phyloP scores from a whole-genome alignment of 2,888 invertebrate genomes.

The Lasius platythorax region DNA sequence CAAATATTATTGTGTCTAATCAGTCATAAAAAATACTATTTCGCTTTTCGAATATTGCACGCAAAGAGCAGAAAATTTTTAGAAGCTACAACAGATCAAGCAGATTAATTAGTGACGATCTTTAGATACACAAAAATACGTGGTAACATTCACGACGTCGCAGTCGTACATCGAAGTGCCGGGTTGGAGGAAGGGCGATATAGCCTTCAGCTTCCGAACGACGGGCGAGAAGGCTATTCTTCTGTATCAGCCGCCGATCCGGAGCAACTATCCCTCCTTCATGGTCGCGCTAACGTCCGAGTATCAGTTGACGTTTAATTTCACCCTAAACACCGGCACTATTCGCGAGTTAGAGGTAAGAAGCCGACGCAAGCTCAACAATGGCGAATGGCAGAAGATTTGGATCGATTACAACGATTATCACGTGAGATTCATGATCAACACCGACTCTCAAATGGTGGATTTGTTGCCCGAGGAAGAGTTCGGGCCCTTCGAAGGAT shows the following conservation, averaged over 20 bases:
- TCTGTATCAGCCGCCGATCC: conserved; percentile 95
- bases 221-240: conserved; percentile 96
- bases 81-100: neutral
- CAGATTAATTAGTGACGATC: neutral
- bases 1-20: neutral
- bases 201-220: conserved; percentile 97
- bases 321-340: conserved; percentile 94
- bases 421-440: conserved; percentile 97
- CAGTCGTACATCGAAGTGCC: conserved; percentile 97
- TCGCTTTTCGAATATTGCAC: neutral
- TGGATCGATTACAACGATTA: conserved; percentile 98
- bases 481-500: conserved; percentile 96
- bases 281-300: conserved; percentile 95
- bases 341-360: conserved; percentile 94
- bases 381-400: conserved; percentile 98
- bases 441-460: conserved; percentile 95
- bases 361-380: conserved; percentile 93
- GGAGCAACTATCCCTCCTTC: conserved; percentile 95
- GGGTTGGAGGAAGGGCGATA: conserved; percentile 96
- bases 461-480: conserved; percentile 94
- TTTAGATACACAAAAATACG: conserved; percentile 95
- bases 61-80: neutral
- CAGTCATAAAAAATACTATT: neutral
- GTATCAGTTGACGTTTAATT: conserved; percentile 95
- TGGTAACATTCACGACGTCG: conserved; percentile 97